Evolutionary conservation across 2,888 invertebrate genomes (phyloP), one percentile per base, ranked within the genome.

Genomic region (Noctua fimbriata): DNA sequence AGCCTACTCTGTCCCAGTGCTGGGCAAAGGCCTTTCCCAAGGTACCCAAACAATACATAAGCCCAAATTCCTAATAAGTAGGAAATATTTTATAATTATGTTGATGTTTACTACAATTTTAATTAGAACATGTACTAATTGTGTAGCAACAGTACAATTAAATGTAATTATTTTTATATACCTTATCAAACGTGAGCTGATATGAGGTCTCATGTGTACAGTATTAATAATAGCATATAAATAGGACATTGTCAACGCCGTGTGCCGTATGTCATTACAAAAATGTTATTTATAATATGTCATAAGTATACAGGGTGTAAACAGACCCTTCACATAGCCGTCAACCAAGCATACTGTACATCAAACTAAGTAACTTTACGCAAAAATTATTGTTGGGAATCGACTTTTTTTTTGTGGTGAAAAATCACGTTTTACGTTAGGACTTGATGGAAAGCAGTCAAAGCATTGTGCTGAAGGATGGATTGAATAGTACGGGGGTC

Each of bases 151-250:
- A 36, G 12, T 41, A 41, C 28, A 28, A 73, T 73, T 49, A 49
- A 82, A 65, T n/a, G 47, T 60, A 41, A 52, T 49, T 79, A 81
- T 84, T 72, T 81, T 41, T 67, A 55, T 12, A 47, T 18, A 36
- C 58, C 16, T 79, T 79, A 82, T 66, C 69, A n/a, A 79, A 66
- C n/a, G 60, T 49, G 63, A 49, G 32, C 28, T 41, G 81, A 81
- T 81, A 84, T 24, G 1, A 63, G 52, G 52, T 41, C 44, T 52
- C 44, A 41, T 44, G 36, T n/a, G 49, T 36, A 67, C 52, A 67
- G 36, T 71, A 28, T 63, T 60, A 44, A 44, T 44, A 67, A 10
- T 44, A n/a, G 4, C n/a, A 14, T 67, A 60, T 67, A 74, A 67
- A 52, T 67, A 58, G n/a, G 36, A 16, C 16, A 47, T 66, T 36